Conservation (phyloP, 2,888 invertebrate species). For the Drosophila melanocephala region DNA sequence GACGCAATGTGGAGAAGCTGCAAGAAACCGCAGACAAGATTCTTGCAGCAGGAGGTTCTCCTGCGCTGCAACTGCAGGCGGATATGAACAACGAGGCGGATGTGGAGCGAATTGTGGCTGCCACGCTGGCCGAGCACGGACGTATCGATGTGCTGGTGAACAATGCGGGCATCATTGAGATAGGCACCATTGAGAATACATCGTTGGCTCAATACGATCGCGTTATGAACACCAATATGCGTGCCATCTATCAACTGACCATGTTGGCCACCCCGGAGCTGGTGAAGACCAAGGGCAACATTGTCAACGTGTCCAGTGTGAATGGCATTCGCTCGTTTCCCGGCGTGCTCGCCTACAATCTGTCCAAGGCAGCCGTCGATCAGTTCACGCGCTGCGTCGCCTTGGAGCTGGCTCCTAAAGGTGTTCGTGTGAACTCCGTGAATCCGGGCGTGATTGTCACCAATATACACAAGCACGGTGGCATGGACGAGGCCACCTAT, state of each 20-base stretch:
- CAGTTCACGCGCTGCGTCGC: conserved; percentile 97
- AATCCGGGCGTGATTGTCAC: conserved; percentile 97
- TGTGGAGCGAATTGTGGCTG: conserved; percentile 88
- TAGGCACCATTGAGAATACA: conserved; percentile 93
- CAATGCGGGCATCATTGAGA: conserved; percentile 94
- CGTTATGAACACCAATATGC: conserved; percentile 94
- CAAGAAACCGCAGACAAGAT: conserved; percentile 87
- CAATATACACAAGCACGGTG: conserved; percentile 92
- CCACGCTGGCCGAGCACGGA: conserved; percentile 89
- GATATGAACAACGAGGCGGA: conserved; percentile 88
- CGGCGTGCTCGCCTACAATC: conserved; percentile 94
- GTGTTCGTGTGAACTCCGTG: conserved; percentile 94
- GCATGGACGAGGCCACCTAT: conserved; percentile 92
- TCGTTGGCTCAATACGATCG: conserved; percentile 93
- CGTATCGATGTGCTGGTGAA: conserved; percentile 92
- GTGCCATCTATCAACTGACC: conserved; percentile 91
- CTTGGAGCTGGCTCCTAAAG: conserved; percentile 91
- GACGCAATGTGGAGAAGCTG: conserved; percentile 90
- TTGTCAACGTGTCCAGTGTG: conserved; percentile 97
- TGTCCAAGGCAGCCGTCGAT: conserved; percentile 97
- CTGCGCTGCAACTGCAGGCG: conserved; percentile 88
- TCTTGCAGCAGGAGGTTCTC: conserved; percentile 80
- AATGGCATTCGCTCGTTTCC: conserved; percentile 95
- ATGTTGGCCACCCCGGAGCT: conserved; percentile 94
- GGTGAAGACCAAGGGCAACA: conserved; percentile 91